Evolutionary conservation across 2,888 invertebrate genomes (phyloP).

Genomic region (Amblyjoppa fuscipennis): DNA sequence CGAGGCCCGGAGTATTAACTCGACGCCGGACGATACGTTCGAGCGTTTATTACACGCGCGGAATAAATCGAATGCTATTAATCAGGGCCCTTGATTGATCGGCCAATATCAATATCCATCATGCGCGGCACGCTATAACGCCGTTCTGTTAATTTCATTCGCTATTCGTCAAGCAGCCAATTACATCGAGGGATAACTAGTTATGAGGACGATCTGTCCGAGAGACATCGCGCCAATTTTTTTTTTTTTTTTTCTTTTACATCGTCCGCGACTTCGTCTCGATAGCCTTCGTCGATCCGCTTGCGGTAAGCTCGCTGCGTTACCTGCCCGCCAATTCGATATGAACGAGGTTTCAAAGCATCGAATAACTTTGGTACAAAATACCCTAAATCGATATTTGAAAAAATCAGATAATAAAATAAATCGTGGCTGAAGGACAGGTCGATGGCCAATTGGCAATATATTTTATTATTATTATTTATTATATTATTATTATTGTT

Average conservation of each 20-base stretch:
- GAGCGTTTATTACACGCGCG: not conserved
- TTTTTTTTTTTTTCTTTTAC: not conserved
- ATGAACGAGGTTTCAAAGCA: too few species aligned
- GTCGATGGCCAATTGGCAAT: too few species aligned
- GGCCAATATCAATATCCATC: not conserved
- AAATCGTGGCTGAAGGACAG: too few species aligned
- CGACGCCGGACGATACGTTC: not conserved
- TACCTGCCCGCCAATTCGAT: too few species aligned
- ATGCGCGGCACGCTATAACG: not conserved
- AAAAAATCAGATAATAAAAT: too few species aligned
- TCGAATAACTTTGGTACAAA: too few species aligned
- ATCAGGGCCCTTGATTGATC: constrained; percentile 3
- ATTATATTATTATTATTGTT: too few species aligned
- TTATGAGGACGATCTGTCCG: not conserved
- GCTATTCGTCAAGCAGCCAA: not conserved
- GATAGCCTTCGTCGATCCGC: not conserved
- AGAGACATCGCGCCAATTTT: not conserved
- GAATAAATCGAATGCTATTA: not conserved
- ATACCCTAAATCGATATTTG: not conserved
- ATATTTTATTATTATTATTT: too few species aligned
- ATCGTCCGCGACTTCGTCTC: not conserved
- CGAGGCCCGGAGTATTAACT: not conserved
- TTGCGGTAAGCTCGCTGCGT: not conserved
- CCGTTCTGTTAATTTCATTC: not conserved
- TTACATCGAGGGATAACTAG: not conserved